Conservation (phyloP, 2,113 vertebrate genomes). For the Strix uralensis region DNA sequence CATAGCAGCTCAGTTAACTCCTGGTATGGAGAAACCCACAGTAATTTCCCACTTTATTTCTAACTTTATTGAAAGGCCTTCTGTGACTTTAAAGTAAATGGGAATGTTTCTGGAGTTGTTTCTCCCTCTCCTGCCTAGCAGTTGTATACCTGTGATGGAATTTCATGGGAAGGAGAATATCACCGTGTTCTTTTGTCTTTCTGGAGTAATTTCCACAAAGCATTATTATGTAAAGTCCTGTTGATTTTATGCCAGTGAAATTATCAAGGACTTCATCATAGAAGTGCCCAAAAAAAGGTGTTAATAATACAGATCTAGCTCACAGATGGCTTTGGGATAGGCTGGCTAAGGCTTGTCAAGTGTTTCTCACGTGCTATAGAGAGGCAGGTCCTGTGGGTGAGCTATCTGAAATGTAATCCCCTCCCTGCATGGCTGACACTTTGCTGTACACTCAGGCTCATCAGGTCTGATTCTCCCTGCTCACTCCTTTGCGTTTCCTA, state of each 20-base stretch:
- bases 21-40: not conserved
- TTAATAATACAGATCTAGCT: conserved; percentile 13
- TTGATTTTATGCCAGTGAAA: conserved; percentile 29
- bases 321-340: conserved; percentile 21
- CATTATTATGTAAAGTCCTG: not conserved
- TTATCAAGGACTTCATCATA: not conserved
- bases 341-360: conserved; percentile 12
- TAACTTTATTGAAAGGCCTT: not conserved
- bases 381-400: not conserved
- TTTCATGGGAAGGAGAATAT: not conserved
- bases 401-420: not conserved
- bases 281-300: not conserved
- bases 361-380: not conserved
- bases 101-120: not conserved
- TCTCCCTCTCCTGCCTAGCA: not conserved
- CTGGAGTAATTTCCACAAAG: not conserved
- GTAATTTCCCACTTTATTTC: not conserved
- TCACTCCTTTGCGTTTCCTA: not conserved
- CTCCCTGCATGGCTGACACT: not conserved
- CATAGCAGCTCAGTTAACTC: not conserved
- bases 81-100: not conserved
- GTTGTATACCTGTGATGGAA: not conserved
- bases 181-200: not conserved
- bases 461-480: not conserved
- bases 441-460: not conserved